Evolutionary conservation across 1,140 invertebrate genomes (phyloP), one percentile per base, ranked within the genome.

Genomic region (Solen grandis): DNA sequence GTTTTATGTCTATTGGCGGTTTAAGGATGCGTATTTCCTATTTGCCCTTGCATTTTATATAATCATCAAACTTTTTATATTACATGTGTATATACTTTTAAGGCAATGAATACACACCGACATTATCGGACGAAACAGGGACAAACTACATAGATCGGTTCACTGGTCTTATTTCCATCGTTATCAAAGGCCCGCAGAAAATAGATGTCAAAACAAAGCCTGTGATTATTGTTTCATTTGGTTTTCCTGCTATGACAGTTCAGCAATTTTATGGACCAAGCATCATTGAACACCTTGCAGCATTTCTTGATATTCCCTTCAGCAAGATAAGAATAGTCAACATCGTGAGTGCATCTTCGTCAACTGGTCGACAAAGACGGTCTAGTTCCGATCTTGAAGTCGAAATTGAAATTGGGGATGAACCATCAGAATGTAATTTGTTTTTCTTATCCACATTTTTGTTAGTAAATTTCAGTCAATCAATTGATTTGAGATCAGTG

Each of bases 241-340:
- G 84, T 14, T 75, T 87, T 5, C 74, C 83, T 31, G 83, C 88
- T 1, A 84, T 91, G 74, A 89, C 85, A 0, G 84, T 86, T 0
- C 86, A 88, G 35, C 84, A 91, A 14, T 91, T 92, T 83, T 92
- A 87, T 72, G 89, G 90, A 0, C 83, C 87, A 22, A 82, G 89
- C 41, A 76, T 92, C 13, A 75, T 91, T 10, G 59, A 86, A 36
- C 87, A 91, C 70, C 41, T 92, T n/a, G 89, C 88, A 1, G 68
- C 73, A 2, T 91, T 92, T 76, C 82, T 92, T 2, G 83, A 84
- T 55, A 74, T 92, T 10, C 82, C 86, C 8, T 54, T 84, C 0
- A 57, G 60, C 1, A 91, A 91, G 80, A 85, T 91, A 1, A 50
- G 87, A 19, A 60, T 90, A n/a, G 89, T 88, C 0, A 84, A 87